Conservation (phyloP, 2,113 vertebrate species). For the Pelusios castaneus region DNA sequence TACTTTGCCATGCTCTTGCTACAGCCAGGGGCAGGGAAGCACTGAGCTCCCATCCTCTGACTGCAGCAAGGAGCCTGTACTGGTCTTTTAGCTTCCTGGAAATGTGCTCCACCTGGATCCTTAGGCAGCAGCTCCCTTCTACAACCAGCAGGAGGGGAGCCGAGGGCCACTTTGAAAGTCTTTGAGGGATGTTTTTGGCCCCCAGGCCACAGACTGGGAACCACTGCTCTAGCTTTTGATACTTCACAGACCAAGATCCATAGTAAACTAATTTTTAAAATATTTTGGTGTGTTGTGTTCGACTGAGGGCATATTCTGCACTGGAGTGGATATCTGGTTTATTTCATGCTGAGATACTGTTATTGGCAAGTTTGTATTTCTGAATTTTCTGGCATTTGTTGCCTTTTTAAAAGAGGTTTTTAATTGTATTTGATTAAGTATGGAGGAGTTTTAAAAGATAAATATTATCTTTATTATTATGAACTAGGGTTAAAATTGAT, state of each 20-base stretch:
- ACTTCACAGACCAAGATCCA: background rate
- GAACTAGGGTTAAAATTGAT: background rate
- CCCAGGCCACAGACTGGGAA: no score
- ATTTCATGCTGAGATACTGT: background rate
- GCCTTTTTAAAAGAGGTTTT: background rate
- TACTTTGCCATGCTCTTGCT: no score
- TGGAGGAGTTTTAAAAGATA: background rate
- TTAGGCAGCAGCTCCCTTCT: no score
- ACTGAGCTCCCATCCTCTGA: no score
- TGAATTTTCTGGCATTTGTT: background rate
- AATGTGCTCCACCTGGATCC: no score
- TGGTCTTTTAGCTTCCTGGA: no score
- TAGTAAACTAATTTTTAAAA: background rate
- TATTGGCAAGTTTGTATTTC: rapidly evolving
- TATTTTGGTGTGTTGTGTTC: background rate
- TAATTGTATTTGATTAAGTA: background rate
- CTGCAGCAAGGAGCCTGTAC: no score
- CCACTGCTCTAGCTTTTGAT: background rate
- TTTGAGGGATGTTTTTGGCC: no score
- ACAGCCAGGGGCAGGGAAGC: no score
- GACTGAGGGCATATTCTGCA: background rate
- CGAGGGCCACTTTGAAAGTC: no score
- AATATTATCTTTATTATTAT: background rate
- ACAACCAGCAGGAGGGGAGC: no score
- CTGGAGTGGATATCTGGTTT: background rate